Evolutionary conservation across 2,797 vertebrate genomes (phyloP).

Genomic region (Coilia nasus): DNA sequence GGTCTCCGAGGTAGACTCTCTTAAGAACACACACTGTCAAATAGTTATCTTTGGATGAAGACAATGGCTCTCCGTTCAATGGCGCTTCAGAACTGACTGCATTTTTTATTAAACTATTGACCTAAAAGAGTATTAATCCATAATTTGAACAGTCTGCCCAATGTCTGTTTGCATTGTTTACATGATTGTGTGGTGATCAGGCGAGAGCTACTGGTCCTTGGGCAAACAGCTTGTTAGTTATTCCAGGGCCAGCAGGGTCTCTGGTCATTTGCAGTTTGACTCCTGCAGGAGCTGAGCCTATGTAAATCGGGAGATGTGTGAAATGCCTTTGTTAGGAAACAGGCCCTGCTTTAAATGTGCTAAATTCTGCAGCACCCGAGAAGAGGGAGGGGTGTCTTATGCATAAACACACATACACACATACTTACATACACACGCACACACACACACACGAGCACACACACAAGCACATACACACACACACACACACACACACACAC

Average conservation of each 20-base stretch:
- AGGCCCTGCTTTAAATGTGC: constrained; percentile 52
- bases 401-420: neutral
- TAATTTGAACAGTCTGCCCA: neutral
- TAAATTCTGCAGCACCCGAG: constrained; percentile 53
- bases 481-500: too few relatives aligned
- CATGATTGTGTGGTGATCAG: constrained; percentile 22
- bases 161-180: constrained; percentile 7
- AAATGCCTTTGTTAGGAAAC: constrained; percentile 55
- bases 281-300: constrained; percentile 27
- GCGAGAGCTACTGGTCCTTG: neutral
- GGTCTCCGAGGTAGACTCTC: too few relatives aligned
- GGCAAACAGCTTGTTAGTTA: constrained; percentile 45
- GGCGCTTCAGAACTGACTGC: neutral
- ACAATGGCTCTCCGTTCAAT: too few relatives aligned
- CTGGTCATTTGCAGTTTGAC: constrained; percentile 23
- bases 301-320: constrained; percentile 38
- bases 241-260: constrained; percentile 31
- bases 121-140: neutral
- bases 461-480: too few relatives aligned
- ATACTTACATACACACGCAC: constrained; percentile 30
- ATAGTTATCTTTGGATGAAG: too few relatives aligned
- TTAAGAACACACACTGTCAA: too few relatives aligned
- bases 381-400: constrained; percentile 17
- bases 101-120: neutral
- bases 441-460: constrained; percentile 14